Percentiles rank a stretch among this genome's conserved stretches.
Conservation (phyloP, 1,140 invertebrate genomes). For the Saccostrea echinata region DNA sequence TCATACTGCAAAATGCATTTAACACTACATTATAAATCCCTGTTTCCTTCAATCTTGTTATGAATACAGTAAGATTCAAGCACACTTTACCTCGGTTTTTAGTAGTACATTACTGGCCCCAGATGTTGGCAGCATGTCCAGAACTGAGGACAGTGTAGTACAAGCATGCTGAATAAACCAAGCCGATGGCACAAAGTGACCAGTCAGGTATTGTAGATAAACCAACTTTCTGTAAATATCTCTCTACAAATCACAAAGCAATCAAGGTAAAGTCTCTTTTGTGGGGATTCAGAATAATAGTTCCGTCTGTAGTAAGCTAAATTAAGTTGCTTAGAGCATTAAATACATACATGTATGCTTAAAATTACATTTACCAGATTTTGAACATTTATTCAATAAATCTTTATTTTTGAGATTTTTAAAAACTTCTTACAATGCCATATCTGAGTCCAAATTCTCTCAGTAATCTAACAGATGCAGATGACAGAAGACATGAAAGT, state of each 20-base stretch:
- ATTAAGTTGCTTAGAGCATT: no score
- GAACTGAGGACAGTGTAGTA: constrained; percentile 58
- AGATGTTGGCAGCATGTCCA: constrained; percentile 67
- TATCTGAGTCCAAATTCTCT: constrained; percentile 75
- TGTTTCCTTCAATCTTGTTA: background rate
- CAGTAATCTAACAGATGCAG: constrained; percentile 70
- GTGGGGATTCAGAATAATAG: background rate
- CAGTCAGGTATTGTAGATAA: constrained; percentile 67
- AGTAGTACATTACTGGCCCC: constrained; percentile 66
- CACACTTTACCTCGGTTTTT: constrained; percentile 66
- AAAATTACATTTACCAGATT: background rate
- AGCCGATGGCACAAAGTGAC: constrained; percentile 68
- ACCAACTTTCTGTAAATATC: constrained; percentile 71
- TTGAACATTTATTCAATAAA: background rate
- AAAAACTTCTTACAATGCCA: constrained; percentile 69
- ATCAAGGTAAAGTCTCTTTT: background rate
- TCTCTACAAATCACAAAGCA: constrained; percentile 61
- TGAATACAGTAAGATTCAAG: background rate
- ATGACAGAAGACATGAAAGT: constrained; percentile 65
- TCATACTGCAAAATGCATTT: no score
- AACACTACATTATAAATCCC: no score
- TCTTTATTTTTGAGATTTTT: background rate
- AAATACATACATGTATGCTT: background rate
- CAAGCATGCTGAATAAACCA: constrained; percentile 70
- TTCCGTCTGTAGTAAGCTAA: no score